These are phyloP conservation scores for Poecile atricapillus DNA, from an alignment of 2,113 vertebrate species.

Conservation along the genomic window DNA sequence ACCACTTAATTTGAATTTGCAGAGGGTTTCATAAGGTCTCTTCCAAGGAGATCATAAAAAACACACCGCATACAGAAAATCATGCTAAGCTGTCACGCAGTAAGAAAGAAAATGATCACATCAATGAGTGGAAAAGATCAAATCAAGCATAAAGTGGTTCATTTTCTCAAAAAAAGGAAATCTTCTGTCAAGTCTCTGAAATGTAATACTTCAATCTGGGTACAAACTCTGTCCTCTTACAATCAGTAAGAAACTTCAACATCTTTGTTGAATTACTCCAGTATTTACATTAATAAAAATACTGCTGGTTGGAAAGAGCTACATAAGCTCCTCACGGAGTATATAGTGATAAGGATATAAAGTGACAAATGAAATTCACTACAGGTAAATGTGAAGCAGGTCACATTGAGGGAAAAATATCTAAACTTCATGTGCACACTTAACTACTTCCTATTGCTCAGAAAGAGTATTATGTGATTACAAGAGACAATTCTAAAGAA, in stretches of 20 bases:
- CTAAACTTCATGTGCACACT: background rate
- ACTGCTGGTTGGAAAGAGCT: background rate
- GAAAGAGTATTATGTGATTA: background rate
- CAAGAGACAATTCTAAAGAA: background rate
- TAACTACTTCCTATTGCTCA: background rate
- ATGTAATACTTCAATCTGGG: background rate
- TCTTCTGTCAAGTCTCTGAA: background rate
- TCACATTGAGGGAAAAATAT: background rate
- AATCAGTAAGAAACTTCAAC: background rate
- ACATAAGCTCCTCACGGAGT: background rate
- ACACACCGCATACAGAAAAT: background rate
- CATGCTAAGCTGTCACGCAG: background rate
- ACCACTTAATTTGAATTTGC: background rate
- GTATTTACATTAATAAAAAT: background rate
- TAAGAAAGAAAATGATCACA: background rate
- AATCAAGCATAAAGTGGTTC: background rate
- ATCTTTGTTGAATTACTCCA: no score
- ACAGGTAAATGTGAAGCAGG: background rate
- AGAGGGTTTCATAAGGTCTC: background rate
- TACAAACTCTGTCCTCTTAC: background rate
- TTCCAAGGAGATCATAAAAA: background rate
- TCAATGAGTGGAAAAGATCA: background rate
- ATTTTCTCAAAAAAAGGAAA: background rate
- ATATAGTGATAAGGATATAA: background rate
- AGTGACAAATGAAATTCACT: background rate